These are phyloP conservation scores for Anastatus disparis DNA, from an alignment of 1,140 invertebrate species.

Conservation along the genomic window DNA sequence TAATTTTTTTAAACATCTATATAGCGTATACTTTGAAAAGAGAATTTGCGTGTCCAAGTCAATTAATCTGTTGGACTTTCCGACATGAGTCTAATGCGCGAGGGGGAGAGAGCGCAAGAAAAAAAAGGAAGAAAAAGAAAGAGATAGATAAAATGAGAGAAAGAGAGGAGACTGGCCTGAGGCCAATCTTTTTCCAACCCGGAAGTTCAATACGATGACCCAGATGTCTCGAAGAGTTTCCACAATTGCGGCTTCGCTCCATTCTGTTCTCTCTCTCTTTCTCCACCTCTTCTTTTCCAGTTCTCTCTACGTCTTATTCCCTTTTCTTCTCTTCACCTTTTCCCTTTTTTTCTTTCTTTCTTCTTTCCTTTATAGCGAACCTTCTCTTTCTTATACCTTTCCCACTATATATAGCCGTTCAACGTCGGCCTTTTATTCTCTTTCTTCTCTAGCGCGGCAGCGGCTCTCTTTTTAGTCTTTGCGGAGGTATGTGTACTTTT, in stretches of 20 bases:
- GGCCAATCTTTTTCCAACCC: constrained; percentile 48
- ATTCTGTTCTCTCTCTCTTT: background rate
- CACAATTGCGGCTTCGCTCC: constrained; percentile 28
- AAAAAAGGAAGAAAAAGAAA: background rate
- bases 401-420: no score
- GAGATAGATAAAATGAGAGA: background rate
- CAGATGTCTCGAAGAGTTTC: constrained; percentile 44
- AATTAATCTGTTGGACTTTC: constrained; percentile 55
- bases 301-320: background rate
- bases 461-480: background rate
- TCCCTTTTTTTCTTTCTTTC: background rate
- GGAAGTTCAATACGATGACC: constrained; percentile 45
- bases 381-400: no score
- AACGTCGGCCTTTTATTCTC: no score
- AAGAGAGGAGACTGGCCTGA: constrained; percentile 32
- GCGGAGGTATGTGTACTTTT: background rate
- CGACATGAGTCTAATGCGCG: background rate
- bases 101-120: no score
- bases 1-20: no score
- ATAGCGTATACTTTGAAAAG: no score
- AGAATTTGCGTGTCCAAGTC: constrained; percentile 46
- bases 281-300: background rate
- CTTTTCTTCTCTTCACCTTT: background rate
- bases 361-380: no score
- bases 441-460: background rate